Evolutionary conservation across 2,797 vertebrate genomes (phyloP), one percentile per base, ranked within the genome.

Genomic region (Eospalax fontanierii): DNA sequence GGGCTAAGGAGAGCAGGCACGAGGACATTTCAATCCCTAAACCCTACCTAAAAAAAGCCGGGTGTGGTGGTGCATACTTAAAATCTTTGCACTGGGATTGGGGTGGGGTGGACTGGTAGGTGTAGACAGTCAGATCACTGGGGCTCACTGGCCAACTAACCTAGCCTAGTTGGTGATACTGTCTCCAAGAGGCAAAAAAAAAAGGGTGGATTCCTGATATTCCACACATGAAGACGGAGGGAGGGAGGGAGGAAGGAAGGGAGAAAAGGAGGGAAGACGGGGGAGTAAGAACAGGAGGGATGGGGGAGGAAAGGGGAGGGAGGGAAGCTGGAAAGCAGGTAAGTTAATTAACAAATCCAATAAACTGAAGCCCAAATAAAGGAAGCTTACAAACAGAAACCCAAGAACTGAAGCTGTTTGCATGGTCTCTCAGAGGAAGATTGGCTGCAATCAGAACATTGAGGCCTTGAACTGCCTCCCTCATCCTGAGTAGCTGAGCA

Each of bases 261-360:
- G n/a, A n/a, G n/a, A n/a, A n/a, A n/a, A n/a, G n/a, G n/a, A n/a
- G n/a, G n/a, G n/a, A n/a, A n/a, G n/a, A n/a, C n/a, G n/a, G n/a
- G n/a, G n/a, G n/a, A n/a, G n/a, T n/a, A n/a, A n/a, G n/a, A n/a
- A n/a, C n/a, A n/a, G n/a, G n/a, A n/a, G n/a, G n/a, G n/a, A n/a
- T n/a, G n/a, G n/a, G n/a, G n/a, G n/a, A n/a, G n/a, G n/a, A n/a
- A n/a, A n/a, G n/a, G n/a, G n/a, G n/a, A n/a, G n/a, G n/a, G n/a
- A n/a, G n/a, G n/a, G n/a, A 93, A 90, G 61, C 43, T 84, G 43
- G 63, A 95, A 90, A 93, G 79, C 50, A 84, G 35, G 78, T 28
- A 90, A 65, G 50, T 66, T 74, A 85, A 80, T 70, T 54, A 83
- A 93, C 2, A 91, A 46, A 84, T 11, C 16, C 57, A 89, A 19